Conservation (phyloP, 1,140 invertebrate genomes). For the Psix sp. region DNA sequence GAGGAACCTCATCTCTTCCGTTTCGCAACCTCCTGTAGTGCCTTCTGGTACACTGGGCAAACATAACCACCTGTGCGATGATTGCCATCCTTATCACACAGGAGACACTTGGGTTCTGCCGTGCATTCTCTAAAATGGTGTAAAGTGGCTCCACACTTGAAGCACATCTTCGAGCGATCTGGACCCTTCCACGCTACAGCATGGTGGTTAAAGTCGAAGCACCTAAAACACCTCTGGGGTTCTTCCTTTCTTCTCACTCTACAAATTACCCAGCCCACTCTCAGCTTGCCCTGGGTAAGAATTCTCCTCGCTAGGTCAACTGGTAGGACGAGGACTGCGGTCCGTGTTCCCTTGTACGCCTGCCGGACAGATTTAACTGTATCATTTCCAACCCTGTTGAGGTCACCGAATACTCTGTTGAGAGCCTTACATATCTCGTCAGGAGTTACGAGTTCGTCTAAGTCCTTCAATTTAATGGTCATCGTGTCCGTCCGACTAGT, state of each 20-base stretch:
- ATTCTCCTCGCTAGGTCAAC: too few relatives aligned
- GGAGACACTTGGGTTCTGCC: too few relatives aligned
- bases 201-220: too few relatives aligned
- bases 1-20: background rate
- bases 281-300: too few relatives aligned
- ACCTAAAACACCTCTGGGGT: background rate
- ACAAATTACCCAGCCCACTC: background rate
- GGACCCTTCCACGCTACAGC: too few relatives aligned
- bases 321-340: too few relatives aligned
- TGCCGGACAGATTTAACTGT: too few relatives aligned
- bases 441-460: conserved; percentile 6
- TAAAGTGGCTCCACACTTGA: background rate
- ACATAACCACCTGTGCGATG: background rate
- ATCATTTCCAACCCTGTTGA: too few relatives aligned
- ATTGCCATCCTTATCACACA: background rate
- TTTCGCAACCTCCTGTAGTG: background rate
- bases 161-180: too few relatives aligned
- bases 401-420: too few relatives aligned
- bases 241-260: background rate
- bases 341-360: too few relatives aligned
- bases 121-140: background rate
- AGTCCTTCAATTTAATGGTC: conserved; percentile 5
- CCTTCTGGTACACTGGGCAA: background rate
- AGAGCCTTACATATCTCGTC: background rate
- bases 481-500: background rate